Conservation (phyloP, 2,888 invertebrate species). For the Heliconius erato region DNA sequence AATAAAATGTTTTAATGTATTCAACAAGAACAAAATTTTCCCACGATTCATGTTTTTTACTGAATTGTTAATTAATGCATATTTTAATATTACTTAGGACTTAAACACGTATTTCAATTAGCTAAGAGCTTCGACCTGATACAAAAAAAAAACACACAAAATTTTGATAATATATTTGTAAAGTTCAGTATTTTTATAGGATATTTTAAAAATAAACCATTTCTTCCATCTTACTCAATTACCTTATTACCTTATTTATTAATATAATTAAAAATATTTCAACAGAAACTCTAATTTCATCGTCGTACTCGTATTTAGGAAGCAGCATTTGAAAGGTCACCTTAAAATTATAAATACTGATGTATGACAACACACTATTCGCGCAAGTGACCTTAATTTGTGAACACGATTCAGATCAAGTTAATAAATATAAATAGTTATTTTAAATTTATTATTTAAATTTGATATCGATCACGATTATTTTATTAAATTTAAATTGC, state of each 20-base stretch:
- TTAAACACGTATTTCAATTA: neutral
- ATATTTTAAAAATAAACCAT: neutral
- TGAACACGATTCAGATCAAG: constrained; percentile 64
- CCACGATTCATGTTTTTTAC: neutral
- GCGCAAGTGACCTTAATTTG: constrained; percentile 78
- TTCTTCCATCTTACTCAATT: neutral
- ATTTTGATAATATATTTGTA: no score
- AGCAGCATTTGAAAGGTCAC: constrained; percentile 33
- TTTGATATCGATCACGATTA: no score
- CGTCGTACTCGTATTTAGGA: constrained; percentile 15
- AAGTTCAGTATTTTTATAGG: neutral
- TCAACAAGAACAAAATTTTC: neutral
- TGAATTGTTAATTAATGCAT: neutral
- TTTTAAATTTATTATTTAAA: neutral
- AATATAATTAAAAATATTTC: constrained; percentile 3
- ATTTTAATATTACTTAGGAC: neutral
- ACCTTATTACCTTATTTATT: neutral
- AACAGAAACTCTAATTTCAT: neutral
- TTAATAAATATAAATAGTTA: constrained; percentile 55
- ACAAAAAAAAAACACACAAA: neutral
- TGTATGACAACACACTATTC: constrained; percentile 56
- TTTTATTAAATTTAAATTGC: neutral
- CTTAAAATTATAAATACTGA: constrained; percentile 46
- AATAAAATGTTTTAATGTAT: constrained; percentile 2
- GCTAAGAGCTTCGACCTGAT: neutral